Percentiles rank a stretch among this genome's conserved stretches.
These are phyloP conservation scores for Lordiphosa andalusiaca DNA, from an alignment of 2,888 invertebrate species.

Conservation along the genomic window DNA sequence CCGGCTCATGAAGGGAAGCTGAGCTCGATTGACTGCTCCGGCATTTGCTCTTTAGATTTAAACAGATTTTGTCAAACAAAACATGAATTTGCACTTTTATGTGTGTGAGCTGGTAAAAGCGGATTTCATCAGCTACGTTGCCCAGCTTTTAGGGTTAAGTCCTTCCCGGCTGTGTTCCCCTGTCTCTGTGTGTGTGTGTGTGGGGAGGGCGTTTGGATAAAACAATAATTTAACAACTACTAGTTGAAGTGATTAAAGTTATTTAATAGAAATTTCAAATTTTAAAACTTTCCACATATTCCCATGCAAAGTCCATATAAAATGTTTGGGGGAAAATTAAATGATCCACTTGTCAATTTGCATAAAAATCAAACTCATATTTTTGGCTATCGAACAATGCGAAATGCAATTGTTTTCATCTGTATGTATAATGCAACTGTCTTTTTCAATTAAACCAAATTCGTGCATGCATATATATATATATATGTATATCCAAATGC, in stretches of 20 bases:
- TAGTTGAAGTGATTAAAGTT: no score
- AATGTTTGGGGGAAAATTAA: constrained; percentile 18
- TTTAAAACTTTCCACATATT: neutral
- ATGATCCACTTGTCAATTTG: constrained; percentile 37
- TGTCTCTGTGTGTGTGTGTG: neutral
- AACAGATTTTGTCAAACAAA: constrained; percentile 74
- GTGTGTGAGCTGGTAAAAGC: constrained; percentile 57
- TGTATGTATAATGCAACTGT: constrained; percentile 36
- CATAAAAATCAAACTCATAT: constrained; percentile 5
- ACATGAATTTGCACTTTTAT: constrained; percentile 79
- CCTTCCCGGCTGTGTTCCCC: neutral
- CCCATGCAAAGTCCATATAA: neutral
- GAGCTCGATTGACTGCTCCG: constrained; percentile 44
- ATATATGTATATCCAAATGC: constrained; percentile 6
- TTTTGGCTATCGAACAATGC: constrained; percentile 15
- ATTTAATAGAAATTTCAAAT: no score
- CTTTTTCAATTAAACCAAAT: constrained; percentile 58
- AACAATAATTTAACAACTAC: no score
- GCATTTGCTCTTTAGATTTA: constrained; percentile 72
- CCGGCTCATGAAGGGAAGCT: constrained; percentile 32
- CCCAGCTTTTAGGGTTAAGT: constrained; percentile 9
- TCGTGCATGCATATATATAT: constrained; percentile 12
- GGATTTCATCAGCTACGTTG: constrained; percentile 56
- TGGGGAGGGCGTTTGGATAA: no score
- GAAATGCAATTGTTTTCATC: constrained; percentile 2